Base-by-base conservation (phyloP, 2,888 invertebrate genomes). In the Zaprionus bogoriensis region DNA sequence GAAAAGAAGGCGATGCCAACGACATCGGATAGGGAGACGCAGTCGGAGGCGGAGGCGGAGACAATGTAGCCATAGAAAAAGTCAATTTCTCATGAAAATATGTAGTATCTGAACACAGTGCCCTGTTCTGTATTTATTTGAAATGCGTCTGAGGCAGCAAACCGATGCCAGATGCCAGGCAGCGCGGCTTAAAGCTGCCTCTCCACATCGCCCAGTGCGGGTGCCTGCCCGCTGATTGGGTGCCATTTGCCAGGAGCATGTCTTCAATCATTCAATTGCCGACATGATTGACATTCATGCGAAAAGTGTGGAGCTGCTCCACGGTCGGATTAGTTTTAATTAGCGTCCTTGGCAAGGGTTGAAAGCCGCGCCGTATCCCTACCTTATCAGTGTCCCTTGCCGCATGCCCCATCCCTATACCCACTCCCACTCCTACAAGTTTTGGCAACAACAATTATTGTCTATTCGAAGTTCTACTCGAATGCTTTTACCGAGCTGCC, bases 71-170 rank as follows among this genome's bases (percentile, higher is more conserved):
- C 39, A 68, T 66, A 67, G 77, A 87, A 87, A 87, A 85, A 88
- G 86, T 83, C 87, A 84, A 88, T 88, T 88, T 89, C 89, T 88
- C 87, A 88, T 88, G 85, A 79, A 88, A 88, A 87, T 81, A 77
- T 88, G 85, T 76, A 76, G 77, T 80, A 77, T 78, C 66, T n/a
- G n/a, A n/a, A n/a, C n/a, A n/a, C n/a, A n/a, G n/a, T n/a, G n/a
- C n/a, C n/a, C n/a, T n/a, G n/a, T n/a, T n/a, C n/a, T 78, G 76
- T 77, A 74, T 80, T 74, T 73, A 77, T 72, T 77, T 81, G 80
- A 77, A 80, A 80, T 86, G 77, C 74, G 74, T 65, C 75, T 60
- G 54, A 55, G 73, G 42, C 57, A 50, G 38, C 14, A 48, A 59
- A 64, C 65, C 42, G 55, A 54, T 9, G 23, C 6, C n/a, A 38